Base-by-base conservation (phyloP, 2,797 vertebrate species). In the Tragelaphus eurycerus region DNA sequence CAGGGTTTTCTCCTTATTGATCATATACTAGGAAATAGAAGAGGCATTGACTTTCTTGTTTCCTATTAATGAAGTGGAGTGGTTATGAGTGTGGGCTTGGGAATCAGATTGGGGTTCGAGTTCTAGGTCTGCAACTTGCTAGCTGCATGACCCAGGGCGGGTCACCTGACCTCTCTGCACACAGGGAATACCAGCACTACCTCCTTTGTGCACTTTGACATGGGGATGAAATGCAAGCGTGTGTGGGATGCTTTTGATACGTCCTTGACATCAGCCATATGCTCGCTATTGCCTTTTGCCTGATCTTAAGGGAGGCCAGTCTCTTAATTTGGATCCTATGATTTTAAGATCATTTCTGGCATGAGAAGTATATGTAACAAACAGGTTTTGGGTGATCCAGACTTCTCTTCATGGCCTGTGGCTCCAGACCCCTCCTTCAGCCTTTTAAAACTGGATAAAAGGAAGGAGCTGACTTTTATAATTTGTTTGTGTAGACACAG, bases 211-310 rank as follows among this genome's bases (percentile, higher is more conserved):
- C n/a, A 34, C 62, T 54, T 34, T 4, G 34, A 55, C 0, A 0
- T 43, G 54, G 25, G 79, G 43, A 7, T 16, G 34, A 29, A 38
- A 25, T 6, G 54, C n/a, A 12, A 27, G 25, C 0, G 0, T 14
- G n/a, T 3, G 1, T 11, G 25, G 31, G 38, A 15, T 27, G 46
- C 16, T 2, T 2, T 6, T 25, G 38, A 23, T 16, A 4, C 1
- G 0, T 1, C 27, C 23, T 23, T 46, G 0, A 10, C 0, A 0
- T 90, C 31, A 4, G 2, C 0, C 7, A 7, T 6, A 0, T 1
- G n/a, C 31, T 84, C 17, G 0, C 59, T 19, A 0, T 34, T 57
- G 23, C 83, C 67, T 25, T 43, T 25, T 34, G 19, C 50, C 34
- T 46, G 50, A 27, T 17, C 38, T 31, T 34, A 12, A 31, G 52